These are phyloP conservation scores for Pristiophorus japonicus DNA, from an alignment of 2,113 vertebrate species.

Conservation along the genomic window DNA sequence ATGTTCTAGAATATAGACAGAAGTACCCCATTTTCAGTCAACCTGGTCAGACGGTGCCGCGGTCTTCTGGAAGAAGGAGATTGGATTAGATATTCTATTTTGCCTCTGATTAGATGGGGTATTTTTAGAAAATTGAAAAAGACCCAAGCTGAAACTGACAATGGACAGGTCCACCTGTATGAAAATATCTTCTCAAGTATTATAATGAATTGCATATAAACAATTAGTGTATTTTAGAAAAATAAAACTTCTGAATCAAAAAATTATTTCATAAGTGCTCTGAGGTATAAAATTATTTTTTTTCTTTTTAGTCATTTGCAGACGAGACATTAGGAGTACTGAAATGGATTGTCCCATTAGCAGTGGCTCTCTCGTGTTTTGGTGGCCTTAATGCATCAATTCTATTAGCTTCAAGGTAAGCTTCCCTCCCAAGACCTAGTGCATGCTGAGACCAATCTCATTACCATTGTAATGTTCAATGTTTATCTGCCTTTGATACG, in stretches of 20 bases:
- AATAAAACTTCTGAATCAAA: neutral
- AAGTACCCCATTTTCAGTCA: neutral
- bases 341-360: slow-evolving; percentile 47
- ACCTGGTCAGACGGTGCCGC: neutral
- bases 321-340: slow-evolving; percentile 50
- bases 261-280: neutral
- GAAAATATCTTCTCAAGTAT: neutral
- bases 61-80: neutral
- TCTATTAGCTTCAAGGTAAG: slow-evolving; percentile 53
- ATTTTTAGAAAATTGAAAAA: neutral
- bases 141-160: neutral
- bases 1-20: neutral
- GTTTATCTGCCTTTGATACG: neutral
- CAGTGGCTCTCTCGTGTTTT: slow-evolving; percentile 53
- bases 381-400: slow-evolving; percentile 53
- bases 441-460: neutral
- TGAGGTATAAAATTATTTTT: slow-evolving; percentile 42
- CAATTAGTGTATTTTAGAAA: neutral
- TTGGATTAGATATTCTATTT: neutral
- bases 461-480: neutral
- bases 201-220: neutral
- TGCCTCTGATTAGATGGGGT: neutral
- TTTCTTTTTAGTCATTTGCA: slow-evolving; percentile 53
- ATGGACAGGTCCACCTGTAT: neutral
- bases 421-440: neutral